Evolutionary conservation across 2,113 vertebrate genomes (phyloP), one percentile per base, ranked within the genome.

Genomic region (Apus apus): DNA sequence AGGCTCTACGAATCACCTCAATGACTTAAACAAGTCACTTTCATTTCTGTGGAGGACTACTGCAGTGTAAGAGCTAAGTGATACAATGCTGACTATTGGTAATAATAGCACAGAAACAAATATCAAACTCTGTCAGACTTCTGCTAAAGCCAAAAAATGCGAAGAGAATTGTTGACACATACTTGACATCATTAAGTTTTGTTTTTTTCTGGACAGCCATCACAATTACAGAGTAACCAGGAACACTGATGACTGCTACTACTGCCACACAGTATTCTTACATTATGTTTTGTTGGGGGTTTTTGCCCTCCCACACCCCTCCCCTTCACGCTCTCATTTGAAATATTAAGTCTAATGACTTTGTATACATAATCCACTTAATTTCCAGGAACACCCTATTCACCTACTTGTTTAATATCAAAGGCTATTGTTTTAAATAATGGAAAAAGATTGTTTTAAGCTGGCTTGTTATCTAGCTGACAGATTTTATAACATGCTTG

Each of bases 401-500:
- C 21, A 87, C 15, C 67, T 84, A n/a, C 23, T 56, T 93, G 56
- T 57, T 95, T 85, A 91, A 51, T 87, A 86, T 57, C 68, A 95
- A 94, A 72, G 25, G 78, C 27, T 67, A 36, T 12, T 68, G 40
- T 40, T 94, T 96, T 89, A 96, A 94, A 90, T 80, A 74, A 60
- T 81, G 32, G 32, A 78, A 87, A 92, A 85, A 83, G 8, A 87
- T 78, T 30, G 26, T 53, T 95, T 96, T 96, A 89, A 95, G 81
- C 53, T 93, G 73, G 85, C 88, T 60, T 92, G 19, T 93, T 87
- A 81, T 36, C 38, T 60, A 85, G 66, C 75, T 96, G 86, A 95
- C 87, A 89, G 78, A 96, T 96, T 97, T 96, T 77, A 90, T 73
- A 94, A 88, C 62, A 74, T 89, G 62, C 53, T 97, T 96, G 84